Conservation (phyloP, 1,140 invertebrate genomes). For the Thaumatotibia leucotreta region DNA sequence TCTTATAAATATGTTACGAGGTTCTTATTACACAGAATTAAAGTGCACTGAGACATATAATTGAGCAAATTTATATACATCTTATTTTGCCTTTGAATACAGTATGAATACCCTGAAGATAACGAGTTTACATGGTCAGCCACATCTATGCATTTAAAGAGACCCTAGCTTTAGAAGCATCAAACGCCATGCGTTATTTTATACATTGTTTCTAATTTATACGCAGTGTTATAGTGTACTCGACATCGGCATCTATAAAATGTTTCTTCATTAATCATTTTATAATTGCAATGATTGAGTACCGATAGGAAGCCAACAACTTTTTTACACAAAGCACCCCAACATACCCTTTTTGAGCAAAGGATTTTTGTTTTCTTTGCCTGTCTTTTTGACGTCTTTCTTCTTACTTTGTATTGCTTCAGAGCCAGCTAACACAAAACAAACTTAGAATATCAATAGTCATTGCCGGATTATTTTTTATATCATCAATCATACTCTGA, state of each 20-base stretch:
- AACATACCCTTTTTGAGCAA: conserved; percentile 67
- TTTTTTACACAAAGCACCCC: conserved; percentile 28
- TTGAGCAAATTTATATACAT: no score
- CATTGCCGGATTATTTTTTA: no score
- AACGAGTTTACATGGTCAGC: no score
- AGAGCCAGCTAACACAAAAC: conserved; percentile 41
- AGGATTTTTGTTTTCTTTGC: conserved; percentile 66
- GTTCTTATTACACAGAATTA: no score
- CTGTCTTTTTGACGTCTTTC: conserved; percentile 58
- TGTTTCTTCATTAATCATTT: not conserved
- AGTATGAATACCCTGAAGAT: no score
- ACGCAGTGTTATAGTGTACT: not conserved
- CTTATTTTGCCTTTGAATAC: no score
- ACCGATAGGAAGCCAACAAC: not conserved
- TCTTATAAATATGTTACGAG: no score
- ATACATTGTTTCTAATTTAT: not conserved
- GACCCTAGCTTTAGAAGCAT: not conserved
- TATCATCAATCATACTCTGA: no score
- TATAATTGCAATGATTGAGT: not conserved
- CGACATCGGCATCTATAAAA: not conserved
- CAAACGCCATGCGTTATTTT: not conserved
- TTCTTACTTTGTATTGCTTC: conserved; percentile 48
- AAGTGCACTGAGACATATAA: no score
- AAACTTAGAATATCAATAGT: no score
- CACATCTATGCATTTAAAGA: no score